These are phyloP conservation scores for Strongylocentrotus purpuratus DNA, from an alignment of 35 echinoderm and acorn worm genomes.

Conservation along the genomic window DNA sequence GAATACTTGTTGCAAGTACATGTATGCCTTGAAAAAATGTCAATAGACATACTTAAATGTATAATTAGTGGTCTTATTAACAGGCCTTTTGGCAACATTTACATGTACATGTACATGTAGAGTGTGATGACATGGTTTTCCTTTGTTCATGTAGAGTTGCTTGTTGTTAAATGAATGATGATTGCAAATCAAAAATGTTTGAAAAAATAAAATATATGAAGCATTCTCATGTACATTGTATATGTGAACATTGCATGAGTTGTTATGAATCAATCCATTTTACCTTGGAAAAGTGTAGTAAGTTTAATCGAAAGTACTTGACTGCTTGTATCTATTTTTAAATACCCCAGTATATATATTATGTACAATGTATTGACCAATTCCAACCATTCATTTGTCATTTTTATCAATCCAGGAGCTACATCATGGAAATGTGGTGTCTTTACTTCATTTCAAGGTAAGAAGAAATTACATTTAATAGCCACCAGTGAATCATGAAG, in stretches of 20 bases:
- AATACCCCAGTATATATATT: too few relatives aligned
- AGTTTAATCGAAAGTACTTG: background rate
- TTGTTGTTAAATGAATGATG: background rate
- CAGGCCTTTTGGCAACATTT: background rate
- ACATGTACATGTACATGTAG: too few relatives aligned
- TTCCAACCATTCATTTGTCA: background rate
- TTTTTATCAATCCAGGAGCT: slow-evolving; percentile 73
- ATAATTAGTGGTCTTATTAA: too few relatives aligned
- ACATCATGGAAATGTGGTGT: slow-evolving; percentile 95
- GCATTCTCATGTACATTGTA: background rate
- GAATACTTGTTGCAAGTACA: too few relatives aligned
- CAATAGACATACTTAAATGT: too few relatives aligned
- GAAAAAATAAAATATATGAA: background rate
- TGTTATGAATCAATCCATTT: background rate
- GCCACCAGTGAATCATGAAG: too few relatives aligned
- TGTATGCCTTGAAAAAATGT: too few relatives aligned
- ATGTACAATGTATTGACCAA: too few relatives aligned
- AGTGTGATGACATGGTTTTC: background rate
- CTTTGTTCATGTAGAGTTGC: background rate
- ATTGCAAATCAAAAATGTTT: background rate
- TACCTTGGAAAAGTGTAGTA: background rate
- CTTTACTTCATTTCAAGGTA: slow-evolving; percentile 95
- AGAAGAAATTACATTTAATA: background rate
- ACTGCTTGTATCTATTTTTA: background rate
- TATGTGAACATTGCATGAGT: background rate